Base-by-base conservation (phyloP, 2,797 vertebrate species). In the Amblyraja radiata region DNA sequence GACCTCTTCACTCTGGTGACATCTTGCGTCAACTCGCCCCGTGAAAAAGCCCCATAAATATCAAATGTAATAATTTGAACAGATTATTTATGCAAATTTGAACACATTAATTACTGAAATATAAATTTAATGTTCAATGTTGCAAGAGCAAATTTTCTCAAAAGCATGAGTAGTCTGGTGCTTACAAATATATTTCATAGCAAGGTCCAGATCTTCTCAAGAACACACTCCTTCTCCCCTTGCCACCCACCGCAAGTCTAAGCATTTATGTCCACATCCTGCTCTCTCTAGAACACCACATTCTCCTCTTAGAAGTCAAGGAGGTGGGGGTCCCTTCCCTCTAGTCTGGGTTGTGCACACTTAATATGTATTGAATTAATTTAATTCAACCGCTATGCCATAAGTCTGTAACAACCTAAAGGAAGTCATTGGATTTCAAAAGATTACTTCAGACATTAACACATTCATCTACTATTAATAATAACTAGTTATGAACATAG, bases 1-100 rank as follows among this genome's bases (percentile, higher is more conserved):
- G n/a, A n/a, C n/a, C n/a, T n/a, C n/a, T n/a, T n/a, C n/a, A n/a
- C n/a, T n/a, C n/a, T n/a, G n/a, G n/a, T n/a, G n/a, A n/a, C n/a
- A n/a, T n/a, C n/a, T n/a, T n/a, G n/a, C n/a, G n/a, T n/a, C n/a
- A n/a, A n/a, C n/a, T n/a, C n/a, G n/a, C n/a, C n/a, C n/a, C n/a
- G n/a, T n/a, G n/a, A n/a, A n/a, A n/a, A n/a, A n/a, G n/a, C n/a
- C n/a, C n/a, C n/a, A n/a, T n/a, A n/a, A n/a, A 68, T 36, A 65
- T 88, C 63, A 88, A 88, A 88, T 63, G 36, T 88, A 88, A 88
- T 65, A 0, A 88, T 36, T 88, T 88, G 61, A n/a, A 88, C 16
- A 65, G n/a, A 8, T 68, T 36, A 36, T 32, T 21, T 18, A 88
- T 32, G 68, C 36, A 14, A 16, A 68, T 68, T 18, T 68, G 21